phyloP scores from a whole-genome alignment of 2,797 vertebrate genomes.

The Adrianichthys oophorus region DNA sequence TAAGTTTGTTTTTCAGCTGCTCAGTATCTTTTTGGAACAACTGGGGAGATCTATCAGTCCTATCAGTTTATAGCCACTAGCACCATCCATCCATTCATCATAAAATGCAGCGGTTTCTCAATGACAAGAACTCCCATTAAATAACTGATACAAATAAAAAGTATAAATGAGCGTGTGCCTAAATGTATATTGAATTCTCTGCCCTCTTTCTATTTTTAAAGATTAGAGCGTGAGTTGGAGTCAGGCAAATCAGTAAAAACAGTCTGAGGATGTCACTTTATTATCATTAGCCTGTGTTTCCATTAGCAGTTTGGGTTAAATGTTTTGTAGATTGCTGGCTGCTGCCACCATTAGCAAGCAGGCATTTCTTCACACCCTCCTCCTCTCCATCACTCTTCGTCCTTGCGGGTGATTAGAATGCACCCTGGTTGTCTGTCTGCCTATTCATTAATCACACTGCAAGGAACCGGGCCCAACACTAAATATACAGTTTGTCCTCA shows the following conservation, averaged over 20 bases:
- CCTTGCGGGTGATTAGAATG: constrained; percentile 70
- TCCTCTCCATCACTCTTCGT: constrained; percentile 59
- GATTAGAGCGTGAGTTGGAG: background rate
- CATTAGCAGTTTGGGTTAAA: constrained; percentile 21
- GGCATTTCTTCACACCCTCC: constrained; percentile 43
- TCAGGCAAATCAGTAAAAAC: background rate
- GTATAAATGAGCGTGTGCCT: background rate
- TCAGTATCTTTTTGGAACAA: too few relatives aligned
- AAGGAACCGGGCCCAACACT: constrained; percentile 52
- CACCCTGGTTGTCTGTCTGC: constrained; percentile 58
- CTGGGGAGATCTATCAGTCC: too few relatives aligned
- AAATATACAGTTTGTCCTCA: constrained; percentile 73
- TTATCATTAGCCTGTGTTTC: constrained; percentile 21
- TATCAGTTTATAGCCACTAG: background rate
- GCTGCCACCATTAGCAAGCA: constrained; percentile 47
- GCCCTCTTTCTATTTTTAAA: background rate
- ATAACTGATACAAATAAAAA: background rate
- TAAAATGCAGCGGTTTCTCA: background rate
- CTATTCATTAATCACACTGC: constrained; percentile 66
- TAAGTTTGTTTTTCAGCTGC: too few relatives aligned
- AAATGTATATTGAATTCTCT: background rate
- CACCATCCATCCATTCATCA: background rate
- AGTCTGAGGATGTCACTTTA: constrained; percentile 11
- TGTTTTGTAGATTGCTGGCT: constrained; percentile 36
- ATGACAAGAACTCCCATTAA: background rate